A percentile compares a stretch with the other conserved stretches of the same genome.
phyloP scores from a whole-genome alignment of 2,797 vertebrate species.

The Oryzias sinensis region DNA sequence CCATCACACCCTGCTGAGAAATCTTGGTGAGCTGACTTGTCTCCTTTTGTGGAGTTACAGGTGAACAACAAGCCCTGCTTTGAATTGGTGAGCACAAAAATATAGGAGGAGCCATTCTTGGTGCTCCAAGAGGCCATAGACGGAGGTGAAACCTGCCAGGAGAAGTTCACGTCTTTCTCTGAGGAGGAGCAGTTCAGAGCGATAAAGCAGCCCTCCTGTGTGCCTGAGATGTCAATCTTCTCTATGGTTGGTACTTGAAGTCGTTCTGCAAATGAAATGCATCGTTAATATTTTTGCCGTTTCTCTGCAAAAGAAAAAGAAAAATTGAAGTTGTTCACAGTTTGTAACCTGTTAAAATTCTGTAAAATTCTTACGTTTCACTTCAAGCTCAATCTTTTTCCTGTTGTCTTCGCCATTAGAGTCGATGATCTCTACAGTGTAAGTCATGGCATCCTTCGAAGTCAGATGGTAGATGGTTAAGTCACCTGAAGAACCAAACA shows the following conservation, averaged over 20 bases:
- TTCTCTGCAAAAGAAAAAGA: not conserved
- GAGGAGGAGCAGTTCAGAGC: constrained; percentile 18
- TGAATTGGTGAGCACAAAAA: too few species aligned
- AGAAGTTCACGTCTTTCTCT: fast-evolving
- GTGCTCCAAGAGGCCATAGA: too few species aligned
- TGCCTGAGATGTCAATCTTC: fast-evolving
- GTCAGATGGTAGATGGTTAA: constrained; percentile 40
- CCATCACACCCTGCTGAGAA: too few species aligned
- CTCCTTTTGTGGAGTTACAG: too few species aligned
- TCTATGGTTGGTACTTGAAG: constrained; percentile 16
- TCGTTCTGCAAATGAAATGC: constrained; percentile 29
- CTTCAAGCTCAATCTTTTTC: constrained; percentile 1
- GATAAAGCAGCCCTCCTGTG: not conserved
- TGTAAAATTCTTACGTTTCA: constrained; percentile 46
- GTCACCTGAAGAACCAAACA: constrained; percentile 29
- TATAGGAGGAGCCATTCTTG: too few species aligned
- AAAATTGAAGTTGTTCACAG: not conserved
- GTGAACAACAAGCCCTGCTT: too few species aligned
- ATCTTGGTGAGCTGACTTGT: too few species aligned
- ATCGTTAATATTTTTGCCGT: not conserved
- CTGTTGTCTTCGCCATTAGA: fast-evolving
- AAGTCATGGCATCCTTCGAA: constrained; percentile 3
- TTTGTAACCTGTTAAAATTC: not conserved
- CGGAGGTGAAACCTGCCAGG: not conserved
- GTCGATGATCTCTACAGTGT: constrained; percentile 8